These are phyloP conservation scores for Lepidocyrtinus sp. DNA, from an alignment of 2,888 invertebrate genomes.

Conservation along the genomic window DNA sequence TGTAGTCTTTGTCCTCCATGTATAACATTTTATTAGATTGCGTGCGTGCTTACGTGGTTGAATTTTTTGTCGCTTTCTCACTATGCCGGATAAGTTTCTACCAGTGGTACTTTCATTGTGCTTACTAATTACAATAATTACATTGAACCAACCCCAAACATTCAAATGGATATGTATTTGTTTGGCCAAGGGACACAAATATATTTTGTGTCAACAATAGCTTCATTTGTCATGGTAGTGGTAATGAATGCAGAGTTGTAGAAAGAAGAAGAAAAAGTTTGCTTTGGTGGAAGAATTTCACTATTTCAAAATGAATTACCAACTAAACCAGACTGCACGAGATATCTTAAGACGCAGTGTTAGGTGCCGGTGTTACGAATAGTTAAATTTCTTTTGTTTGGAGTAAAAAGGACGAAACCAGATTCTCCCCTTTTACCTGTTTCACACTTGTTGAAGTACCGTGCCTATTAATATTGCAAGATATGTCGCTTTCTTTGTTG, in stretches of 20 bases:
- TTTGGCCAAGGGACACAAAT: background rate
- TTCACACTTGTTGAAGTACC: too few species aligned
- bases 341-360: too few species aligned
- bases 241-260: background rate
- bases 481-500: too few species aligned
- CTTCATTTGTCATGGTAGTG: conserved; percentile 15
- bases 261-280: conserved; percentile 9
- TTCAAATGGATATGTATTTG: background rate
- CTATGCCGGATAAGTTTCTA: background rate
- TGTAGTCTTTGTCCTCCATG: background rate
- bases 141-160: background rate
- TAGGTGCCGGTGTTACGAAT: too few species aligned
- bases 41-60: conserved; percentile 4
- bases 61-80: conserved; percentile 7
- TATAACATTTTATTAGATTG: background rate
- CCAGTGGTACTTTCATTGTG: conserved; percentile 1
- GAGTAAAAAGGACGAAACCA: too few species aligned
- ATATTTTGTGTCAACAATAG: background rate
- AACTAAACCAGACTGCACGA: too few species aligned
- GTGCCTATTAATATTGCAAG: too few species aligned
- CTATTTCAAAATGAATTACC: too few species aligned
- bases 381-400: too few species aligned
- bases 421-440: too few species aligned
- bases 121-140: conserved; percentile 28
- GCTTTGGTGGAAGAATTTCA: too few species aligned